Percentiles rank a stretch among this genome's conserved stretches.
These are phyloP conservation scores for Aphelocoma californica DNA, from an alignment of 2,797 vertebrate genomes.

Conservation along the genomic window DNA sequence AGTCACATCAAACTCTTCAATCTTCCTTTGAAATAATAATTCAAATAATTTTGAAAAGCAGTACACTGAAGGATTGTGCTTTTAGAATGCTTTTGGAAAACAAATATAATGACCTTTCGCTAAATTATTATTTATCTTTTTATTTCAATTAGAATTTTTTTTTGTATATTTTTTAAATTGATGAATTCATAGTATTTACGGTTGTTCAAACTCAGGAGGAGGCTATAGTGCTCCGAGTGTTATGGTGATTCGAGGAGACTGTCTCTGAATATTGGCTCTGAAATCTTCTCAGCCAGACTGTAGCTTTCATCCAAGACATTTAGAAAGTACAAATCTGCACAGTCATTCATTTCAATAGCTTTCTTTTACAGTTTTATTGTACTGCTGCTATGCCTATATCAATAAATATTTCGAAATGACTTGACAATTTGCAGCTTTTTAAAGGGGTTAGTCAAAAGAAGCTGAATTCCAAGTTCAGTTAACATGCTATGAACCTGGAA, in stretches of 20 bases:
- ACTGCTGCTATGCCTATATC: not conserved
- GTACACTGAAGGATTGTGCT: not conserved
- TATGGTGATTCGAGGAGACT: not conserved
- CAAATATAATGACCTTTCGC: not conserved
- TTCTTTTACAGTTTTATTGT: conserved; percentile 25
- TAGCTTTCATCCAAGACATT: not conserved
- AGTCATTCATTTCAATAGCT: conserved; percentile 13
- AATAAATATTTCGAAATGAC: conserved; percentile 47
- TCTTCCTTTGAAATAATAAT: not conserved
- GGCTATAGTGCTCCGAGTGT: not conserved
- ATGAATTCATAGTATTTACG: not conserved
- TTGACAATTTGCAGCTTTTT: conserved; percentile 2
- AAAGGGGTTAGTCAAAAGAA: conserved; percentile 25
- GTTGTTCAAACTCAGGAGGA: not conserved
- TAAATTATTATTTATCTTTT: not conserved
- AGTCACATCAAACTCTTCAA: not conserved
- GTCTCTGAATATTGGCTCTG: not conserved
- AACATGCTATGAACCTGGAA: conserved; percentile 18
- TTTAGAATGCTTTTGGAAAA: not conserved
- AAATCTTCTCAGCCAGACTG: not conserved
- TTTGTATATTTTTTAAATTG: not conserved
- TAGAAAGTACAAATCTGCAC: not conserved
- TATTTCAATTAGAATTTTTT: not conserved
- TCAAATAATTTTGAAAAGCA: not conserved
- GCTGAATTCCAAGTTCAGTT: conserved; percentile 16